These are phyloP conservation scores for Hippopotamus amphibius DNA, from an alignment of 2,113 vertebrate genomes.

Conservation along the genomic window DNA sequence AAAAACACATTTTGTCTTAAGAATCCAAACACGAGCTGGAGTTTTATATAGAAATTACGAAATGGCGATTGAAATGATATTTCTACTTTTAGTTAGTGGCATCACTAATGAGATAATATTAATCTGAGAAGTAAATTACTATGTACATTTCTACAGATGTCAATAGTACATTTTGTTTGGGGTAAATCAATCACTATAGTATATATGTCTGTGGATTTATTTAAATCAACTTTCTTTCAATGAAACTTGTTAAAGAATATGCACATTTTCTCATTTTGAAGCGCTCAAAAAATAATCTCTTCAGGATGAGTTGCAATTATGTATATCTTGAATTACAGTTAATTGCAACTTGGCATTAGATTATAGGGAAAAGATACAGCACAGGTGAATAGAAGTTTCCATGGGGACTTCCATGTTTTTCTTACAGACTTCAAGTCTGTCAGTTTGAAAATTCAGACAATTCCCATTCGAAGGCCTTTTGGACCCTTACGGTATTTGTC, in stretches of 20 bases:
- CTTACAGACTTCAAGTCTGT: background rate
- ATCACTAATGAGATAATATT: background rate
- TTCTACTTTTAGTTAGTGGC: background rate
- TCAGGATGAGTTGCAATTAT: conserved; percentile 66
- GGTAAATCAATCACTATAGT: background rate
- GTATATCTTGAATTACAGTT: conserved; percentile 63
- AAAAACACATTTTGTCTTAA: background rate
- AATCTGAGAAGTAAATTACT: background rate
- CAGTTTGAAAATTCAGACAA: conserved; percentile 12
- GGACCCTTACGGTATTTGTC: background rate
- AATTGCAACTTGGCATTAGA: conserved; percentile 65
- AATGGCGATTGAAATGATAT: background rate
- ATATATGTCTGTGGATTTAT: background rate
- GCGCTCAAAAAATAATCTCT: conserved; percentile 61
- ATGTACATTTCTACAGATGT: background rate
- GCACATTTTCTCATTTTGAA: conserved; percentile 72
- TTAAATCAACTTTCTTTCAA: conserved; percentile 58
- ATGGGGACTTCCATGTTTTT: background rate
- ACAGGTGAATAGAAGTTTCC: conserved; percentile 1
- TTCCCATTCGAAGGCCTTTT: background rate
- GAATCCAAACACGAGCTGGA: background rate
- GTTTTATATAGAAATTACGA: conserved; percentile 3
- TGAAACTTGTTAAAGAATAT: conserved; percentile 59
- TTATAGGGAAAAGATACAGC: conserved; percentile 37
- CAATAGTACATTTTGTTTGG: conserved; percentile 18